Conservation (phyloP, 1,140 invertebrate species). For the Lasioglossum albipes region DNA sequence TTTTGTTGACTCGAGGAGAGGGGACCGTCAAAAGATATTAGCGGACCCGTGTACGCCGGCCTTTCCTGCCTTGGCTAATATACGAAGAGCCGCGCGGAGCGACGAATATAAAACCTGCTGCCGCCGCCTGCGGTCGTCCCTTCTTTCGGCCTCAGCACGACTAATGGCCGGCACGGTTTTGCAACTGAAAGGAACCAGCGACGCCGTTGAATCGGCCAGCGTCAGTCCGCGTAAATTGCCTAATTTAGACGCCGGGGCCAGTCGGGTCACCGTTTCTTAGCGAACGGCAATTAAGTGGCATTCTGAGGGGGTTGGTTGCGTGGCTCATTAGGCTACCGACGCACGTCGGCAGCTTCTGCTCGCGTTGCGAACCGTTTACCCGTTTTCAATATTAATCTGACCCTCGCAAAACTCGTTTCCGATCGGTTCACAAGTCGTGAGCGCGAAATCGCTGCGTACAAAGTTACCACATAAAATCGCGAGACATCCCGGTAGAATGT, state of each 20-base stretch:
- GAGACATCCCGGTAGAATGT: not conserved
- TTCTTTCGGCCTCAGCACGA: slow-evolving; percentile 38
- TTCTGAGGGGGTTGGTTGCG: slow-evolving; percentile 9
- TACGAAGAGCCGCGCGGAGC: slow-evolving; percentile 46
- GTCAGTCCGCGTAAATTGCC: slow-evolving; percentile 69
- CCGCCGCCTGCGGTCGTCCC: slow-evolving; percentile 37
- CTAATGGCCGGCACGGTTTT: slow-evolving; percentile 59
- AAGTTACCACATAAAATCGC: not conserved
- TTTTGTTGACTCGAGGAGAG: slow-evolving; percentile 26
- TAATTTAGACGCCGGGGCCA: slow-evolving; percentile 70
- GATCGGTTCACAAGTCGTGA: too few species aligned
- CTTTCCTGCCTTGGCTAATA: slow-evolving; percentile 52
- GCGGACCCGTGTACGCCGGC: slow-evolving; percentile 15
- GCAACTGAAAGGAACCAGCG: slow-evolving; percentile 55
- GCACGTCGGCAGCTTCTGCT: not conserved
- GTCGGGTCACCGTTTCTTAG: slow-evolving; percentile 57
- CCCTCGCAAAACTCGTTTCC: not conserved
- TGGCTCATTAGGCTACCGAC: slow-evolving; percentile 61
- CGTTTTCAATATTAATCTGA: slow-evolving; percentile 3
- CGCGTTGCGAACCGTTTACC: not conserved
- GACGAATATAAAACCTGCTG: slow-evolving; percentile 62
- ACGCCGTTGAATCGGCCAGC: slow-evolving; percentile 38
- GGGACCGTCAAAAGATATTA: slow-evolving; percentile 55
- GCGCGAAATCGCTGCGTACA: not conserved
- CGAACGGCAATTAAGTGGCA: slow-evolving; percentile 41